Percentiles rank a stretch among this genome's conserved stretches.
These are phyloP conservation scores for Scaptomyza reducta DNA, from an alignment of 2,888 invertebrate genomes.

Conservation along the genomic window DNA sequence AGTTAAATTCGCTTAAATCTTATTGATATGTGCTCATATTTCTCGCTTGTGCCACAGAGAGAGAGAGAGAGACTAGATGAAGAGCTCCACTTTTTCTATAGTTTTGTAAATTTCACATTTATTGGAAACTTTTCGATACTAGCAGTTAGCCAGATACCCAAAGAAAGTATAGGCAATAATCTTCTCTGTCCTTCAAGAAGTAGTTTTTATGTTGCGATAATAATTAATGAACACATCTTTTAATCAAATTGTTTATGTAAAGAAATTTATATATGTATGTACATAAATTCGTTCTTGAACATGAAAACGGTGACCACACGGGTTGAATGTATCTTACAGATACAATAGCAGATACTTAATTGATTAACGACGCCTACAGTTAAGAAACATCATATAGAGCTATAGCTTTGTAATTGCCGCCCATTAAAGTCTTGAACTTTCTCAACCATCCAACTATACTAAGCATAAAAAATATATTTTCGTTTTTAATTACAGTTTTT, in stretches of 20 bases:
- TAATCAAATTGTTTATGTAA: constrained; percentile 71
- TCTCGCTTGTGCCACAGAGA: constrained; percentile 25
- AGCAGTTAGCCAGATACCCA: not conserved
- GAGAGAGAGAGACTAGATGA: constrained; percentile 42
- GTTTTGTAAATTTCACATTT: constrained; percentile 25
- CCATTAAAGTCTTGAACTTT: constrained; percentile 67
- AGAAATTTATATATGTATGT: constrained; percentile 42
- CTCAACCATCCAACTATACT: constrained; percentile 24
- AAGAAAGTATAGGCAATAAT: constrained; percentile 1
- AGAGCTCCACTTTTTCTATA: constrained; percentile 31
- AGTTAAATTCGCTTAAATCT: constrained; percentile 81
- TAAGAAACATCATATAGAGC: constrained; percentile 2
- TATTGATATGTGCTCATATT: constrained; percentile 43
- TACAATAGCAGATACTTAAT: constrained; percentile 57
- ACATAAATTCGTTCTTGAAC: constrained; percentile 55
- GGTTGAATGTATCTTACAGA: constrained; percentile 29
- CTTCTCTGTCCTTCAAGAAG: constrained; percentile 5
- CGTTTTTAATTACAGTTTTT: constrained; percentile 66
- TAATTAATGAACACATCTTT: constrained; percentile 34
- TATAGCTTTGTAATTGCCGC: constrained; percentile 58
- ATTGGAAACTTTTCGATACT: constrained; percentile 2
- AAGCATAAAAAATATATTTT: not conserved
- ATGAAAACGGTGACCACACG: constrained; percentile 29
- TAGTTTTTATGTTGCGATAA: not conserved
- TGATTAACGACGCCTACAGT: constrained; percentile 68